These are phyloP conservation scores for Papilio aristodemus DNA, from an alignment of 1,140 invertebrate species.

Conservation along the genomic window DNA sequence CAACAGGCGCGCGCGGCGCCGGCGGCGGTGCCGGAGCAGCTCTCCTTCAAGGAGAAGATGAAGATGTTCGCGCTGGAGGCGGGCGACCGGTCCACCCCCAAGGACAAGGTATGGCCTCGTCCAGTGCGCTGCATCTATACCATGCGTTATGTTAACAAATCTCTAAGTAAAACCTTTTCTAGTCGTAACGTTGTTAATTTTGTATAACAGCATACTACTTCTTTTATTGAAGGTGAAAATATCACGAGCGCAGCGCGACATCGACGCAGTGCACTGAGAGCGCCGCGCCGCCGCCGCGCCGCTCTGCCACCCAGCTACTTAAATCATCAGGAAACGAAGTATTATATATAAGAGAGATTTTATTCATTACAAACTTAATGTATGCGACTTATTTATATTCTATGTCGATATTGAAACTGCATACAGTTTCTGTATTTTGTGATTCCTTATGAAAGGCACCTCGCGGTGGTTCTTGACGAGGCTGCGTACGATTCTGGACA, in stretches of 20 bases:
- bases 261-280: constrained; percentile 85
- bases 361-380: constrained; percentile 41
- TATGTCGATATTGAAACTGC: background rate
- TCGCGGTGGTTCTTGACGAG: background rate
- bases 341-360: constrained; percentile 34
- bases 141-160: background rate
- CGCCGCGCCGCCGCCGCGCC: background rate
- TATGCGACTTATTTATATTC: constrained; percentile 3
- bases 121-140: background rate
- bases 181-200: too few species aligned
- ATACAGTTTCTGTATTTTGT: constrained; percentile 8
- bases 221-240: constrained; percentile 87
- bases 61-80: constrained; percentile 98
- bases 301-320: background rate
- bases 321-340: constrained; percentile 4
- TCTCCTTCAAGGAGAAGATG: constrained; percentile 97
- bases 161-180: too few species aligned
- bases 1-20: constrained; percentile 84
- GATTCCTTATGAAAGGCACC: background rate
- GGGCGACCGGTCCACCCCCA: constrained; percentile 91
- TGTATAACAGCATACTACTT: too few species aligned
- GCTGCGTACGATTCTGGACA: constrained; percentile 8
- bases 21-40: constrained; percentile 90
- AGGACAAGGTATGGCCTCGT: constrained; percentile 90
- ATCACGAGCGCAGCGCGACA: constrained; percentile 94